Evolutionary conservation across 2,888 invertebrate genomes (phyloP).

Genomic region (Bugulina stolonifera): DNA sequence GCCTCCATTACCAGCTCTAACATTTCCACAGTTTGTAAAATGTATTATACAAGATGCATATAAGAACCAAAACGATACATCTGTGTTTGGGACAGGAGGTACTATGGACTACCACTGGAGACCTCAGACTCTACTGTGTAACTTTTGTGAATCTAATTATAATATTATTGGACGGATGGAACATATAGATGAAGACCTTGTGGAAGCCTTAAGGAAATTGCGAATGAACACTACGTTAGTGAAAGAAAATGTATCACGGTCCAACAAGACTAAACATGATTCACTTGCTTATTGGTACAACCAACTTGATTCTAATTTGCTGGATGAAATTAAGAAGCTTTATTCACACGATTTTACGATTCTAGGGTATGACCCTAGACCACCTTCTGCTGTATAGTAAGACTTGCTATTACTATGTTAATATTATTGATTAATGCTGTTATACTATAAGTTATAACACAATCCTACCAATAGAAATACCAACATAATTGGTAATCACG

Average conservation of each 20-base stretch:
- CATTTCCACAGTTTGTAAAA: conserved; percentile 12
- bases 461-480: too few species aligned
- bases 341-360: neutral
- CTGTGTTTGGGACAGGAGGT: neutral
- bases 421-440: too few species aligned
- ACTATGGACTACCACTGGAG: conserved; percentile 3
- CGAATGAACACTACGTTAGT: neutral
- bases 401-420: too few species aligned
- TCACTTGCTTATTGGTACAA: conserved; percentile 15
- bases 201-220: neutral
- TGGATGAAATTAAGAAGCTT: neutral
- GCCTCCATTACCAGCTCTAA: neutral
- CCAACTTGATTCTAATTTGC: neutral
- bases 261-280: neutral
- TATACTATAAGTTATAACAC: too few species aligned
- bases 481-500: too few species aligned
- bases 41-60: neutral
- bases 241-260: neutral
- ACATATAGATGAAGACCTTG: conserved; percentile 8
- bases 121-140: conserved; percentile 10
- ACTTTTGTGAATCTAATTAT: neutral
- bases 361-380: neutral
- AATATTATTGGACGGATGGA: conserved; percentile 14
- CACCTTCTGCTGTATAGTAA: too few species aligned
- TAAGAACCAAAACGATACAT: neutral